These are phyloP conservation scores for Embidobia sp. DNA, from an alignment of 2,888 invertebrate species.

Conservation along the genomic window DNA sequence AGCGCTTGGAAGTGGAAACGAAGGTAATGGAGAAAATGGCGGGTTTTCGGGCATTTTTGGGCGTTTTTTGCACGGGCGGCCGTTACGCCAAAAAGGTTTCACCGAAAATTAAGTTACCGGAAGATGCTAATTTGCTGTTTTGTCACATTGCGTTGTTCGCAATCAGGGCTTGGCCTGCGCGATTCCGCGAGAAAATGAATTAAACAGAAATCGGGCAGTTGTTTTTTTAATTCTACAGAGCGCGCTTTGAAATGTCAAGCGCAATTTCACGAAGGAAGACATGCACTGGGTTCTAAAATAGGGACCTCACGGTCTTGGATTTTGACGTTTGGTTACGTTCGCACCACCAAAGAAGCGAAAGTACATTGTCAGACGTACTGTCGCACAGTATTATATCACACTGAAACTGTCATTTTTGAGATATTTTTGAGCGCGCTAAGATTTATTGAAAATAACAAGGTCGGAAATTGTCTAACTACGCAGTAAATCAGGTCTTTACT, in stretches of 20 bases:
- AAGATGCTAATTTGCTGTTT: no score
- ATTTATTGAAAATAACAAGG: constrained; percentile 4
- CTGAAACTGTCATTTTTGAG: constrained; percentile 10
- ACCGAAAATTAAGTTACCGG: no score
- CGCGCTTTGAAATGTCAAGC: constrained; percentile 43
- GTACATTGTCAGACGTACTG: constrained; percentile 41
- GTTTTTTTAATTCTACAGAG: not conserved
- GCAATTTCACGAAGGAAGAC: constrained; percentile 23
- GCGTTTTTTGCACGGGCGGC: no score
- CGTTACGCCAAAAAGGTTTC: no score
- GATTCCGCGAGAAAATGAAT: not conserved
- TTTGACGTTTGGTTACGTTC: constrained; percentile 37
- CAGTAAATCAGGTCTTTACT: no score
- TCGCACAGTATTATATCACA: constrained; percentile 13
- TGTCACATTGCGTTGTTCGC: not conserved
- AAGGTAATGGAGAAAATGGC: no score
- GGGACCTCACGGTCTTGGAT: constrained; percentile 11
- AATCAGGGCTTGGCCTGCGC: not conserved
- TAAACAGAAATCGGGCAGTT: no score
- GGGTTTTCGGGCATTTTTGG: not conserved
- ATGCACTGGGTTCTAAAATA: constrained; percentile 34
- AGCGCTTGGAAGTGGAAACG: no score
- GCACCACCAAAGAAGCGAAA: constrained; percentile 52
- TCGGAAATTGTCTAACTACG: not conserved
- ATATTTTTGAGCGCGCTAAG: constrained; percentile 13